phyloP scores from a whole-genome alignment of 2,888 invertebrate species.

The Leptopilina drosophilae region DNA sequence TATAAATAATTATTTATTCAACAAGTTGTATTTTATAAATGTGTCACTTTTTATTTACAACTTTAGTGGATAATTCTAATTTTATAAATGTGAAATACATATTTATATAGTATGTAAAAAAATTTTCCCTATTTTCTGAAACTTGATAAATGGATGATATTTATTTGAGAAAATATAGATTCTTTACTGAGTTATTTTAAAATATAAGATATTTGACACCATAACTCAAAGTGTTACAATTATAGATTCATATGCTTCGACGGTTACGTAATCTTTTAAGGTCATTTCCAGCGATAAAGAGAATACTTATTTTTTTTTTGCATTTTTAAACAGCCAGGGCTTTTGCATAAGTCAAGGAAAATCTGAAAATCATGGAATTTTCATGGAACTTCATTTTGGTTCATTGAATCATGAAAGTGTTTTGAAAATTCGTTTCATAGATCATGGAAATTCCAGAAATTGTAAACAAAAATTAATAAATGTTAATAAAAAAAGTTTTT shows the following conservation, averaged over 20 bases:
- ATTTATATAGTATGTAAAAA: neutral
- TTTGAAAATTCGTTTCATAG: no score
- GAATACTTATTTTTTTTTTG: no score
- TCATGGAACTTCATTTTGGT: no score
- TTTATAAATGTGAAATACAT: neutral
- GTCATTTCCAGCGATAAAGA: no score
- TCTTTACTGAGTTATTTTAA: neutral
- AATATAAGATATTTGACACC: constrained; percentile 5
- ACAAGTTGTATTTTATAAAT: neutral
- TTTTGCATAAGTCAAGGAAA: no score
- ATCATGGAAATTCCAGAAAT: no score
- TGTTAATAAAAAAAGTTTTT: no score
- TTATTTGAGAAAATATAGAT: neutral
- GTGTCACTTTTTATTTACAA: neutral
- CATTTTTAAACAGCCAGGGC: no score
- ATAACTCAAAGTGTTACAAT: neutral
- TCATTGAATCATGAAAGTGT: no score
- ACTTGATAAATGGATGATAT: neutral
- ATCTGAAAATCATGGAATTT: no score
- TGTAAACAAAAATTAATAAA: no score
- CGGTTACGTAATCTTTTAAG: no score
- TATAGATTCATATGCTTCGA: neutral
- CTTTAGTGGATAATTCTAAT: neutral
- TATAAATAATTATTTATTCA: constrained; percentile 3
- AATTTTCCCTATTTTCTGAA: neutral